Evolutionary conservation across 2,888 invertebrate species (phyloP).

Genomic region (Morpho helenor): DNA sequence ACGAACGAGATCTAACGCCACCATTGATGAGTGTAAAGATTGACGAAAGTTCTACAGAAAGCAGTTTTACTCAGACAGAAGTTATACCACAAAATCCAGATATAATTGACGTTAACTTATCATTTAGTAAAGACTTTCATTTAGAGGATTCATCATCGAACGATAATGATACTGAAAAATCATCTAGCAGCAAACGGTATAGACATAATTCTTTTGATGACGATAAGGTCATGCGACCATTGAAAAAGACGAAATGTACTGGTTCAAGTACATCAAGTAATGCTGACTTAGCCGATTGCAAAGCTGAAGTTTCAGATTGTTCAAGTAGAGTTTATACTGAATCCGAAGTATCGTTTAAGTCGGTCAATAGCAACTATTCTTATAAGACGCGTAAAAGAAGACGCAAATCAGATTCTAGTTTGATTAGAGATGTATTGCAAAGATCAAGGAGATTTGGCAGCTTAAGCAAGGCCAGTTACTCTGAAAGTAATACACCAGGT

Average conservation of each 20-base stretch:
- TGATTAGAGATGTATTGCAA: slow-evolving; percentile 55
- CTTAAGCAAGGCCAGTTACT: slow-evolving; percentile 38
- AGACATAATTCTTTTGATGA: slow-evolving; percentile 53
- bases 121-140: slow-evolving; percentile 52
- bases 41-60: slow-evolving; percentile 42
- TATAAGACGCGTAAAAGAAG: slow-evolving; percentile 60
- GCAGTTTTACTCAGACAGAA: slow-evolving; percentile 56
- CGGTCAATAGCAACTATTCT: slow-evolving; percentile 57
- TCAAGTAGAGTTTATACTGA: slow-evolving; percentile 48
- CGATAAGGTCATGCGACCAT: slow-evolving; percentile 42
- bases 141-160: slow-evolving; percentile 42
- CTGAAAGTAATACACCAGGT: slow-evolving; percentile 48
- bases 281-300: slow-evolving; percentile 46
- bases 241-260: slow-evolving; percentile 57
- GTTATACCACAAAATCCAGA: slow-evolving; percentile 38
- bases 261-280: slow-evolving; percentile 47
- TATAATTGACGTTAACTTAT: slow-evolving; percentile 47
- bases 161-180: slow-evolving; percentile 43
- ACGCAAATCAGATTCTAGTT: slow-evolving; percentile 55
- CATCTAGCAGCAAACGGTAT: slow-evolving; percentile 46
- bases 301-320: slow-evolving; percentile 37
- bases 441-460: slow-evolving; percentile 47
- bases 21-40: slow-evolving; percentile 54
- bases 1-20: slow-evolving; percentile 45
- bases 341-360: slow-evolving; percentile 65